phyloP scores from a whole-genome alignment of 1,140 invertebrate genomes.

The Thaumatotibia leucotreta region DNA sequence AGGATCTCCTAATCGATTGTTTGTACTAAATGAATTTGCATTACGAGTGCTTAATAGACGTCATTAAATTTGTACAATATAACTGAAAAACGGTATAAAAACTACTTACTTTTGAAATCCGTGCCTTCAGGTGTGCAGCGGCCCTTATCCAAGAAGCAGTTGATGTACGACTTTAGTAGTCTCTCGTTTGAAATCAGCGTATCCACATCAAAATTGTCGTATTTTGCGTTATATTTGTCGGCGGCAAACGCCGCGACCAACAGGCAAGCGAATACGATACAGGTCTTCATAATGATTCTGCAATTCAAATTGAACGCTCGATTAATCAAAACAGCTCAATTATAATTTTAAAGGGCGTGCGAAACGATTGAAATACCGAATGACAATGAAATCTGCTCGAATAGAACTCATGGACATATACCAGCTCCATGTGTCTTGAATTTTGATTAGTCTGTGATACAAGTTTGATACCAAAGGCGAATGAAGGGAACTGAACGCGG shows the following conservation, averaged over 20 bases:
- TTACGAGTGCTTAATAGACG: too few species aligned
- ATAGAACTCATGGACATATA: slow-evolving; percentile 25
- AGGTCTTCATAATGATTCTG: slow-evolving; percentile 45
- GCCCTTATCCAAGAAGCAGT: slow-evolving; percentile 83
- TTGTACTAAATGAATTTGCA: too few species aligned
- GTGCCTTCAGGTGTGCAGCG: slow-evolving; percentile 83
- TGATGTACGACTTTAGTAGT: slow-evolving; percentile 82
- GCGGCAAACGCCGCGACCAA: slow-evolving; percentile 46
- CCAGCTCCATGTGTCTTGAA: slow-evolving; percentile 1
- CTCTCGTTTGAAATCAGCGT: slow-evolving; percentile 81
- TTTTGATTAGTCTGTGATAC: neutral
- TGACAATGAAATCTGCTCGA: slow-evolving; percentile 27
- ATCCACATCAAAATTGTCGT: slow-evolving; percentile 83
- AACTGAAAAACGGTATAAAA: neutral
- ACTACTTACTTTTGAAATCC: slow-evolving; percentile 83
- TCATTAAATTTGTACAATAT: too few species aligned
- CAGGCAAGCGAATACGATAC: slow-evolving; percentile 49
- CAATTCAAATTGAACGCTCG: slow-evolving; percentile 28
- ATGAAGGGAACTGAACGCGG: neutral
- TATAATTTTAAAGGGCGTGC: slow-evolving; percentile 23
- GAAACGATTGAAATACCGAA: slow-evolving; percentile 37
- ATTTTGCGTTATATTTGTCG: slow-evolving; percentile 64
- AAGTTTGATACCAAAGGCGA: neutral
- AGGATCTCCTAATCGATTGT: too few species aligned
- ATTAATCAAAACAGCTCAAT: slow-evolving; percentile 20